Evolutionary conservation across 2,888 invertebrate genomes (phyloP).

Genomic region (Ashinkailepas kermadecensis): DNA sequence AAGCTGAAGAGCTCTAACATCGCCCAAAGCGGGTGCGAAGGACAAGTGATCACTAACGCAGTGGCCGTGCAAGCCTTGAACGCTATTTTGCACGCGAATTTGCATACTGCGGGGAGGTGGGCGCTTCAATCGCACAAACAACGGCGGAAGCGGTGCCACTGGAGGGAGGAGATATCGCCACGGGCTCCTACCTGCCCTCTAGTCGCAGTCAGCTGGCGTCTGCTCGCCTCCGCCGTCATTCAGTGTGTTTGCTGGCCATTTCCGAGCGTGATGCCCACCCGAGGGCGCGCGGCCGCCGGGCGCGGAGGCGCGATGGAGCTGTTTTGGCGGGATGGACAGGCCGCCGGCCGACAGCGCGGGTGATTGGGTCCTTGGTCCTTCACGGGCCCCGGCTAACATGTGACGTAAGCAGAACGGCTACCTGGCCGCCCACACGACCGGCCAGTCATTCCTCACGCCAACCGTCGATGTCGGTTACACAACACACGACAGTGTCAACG

Average conservation of each 20-base stretch:
- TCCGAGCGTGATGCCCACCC: background rate
- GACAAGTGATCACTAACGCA: background rate
- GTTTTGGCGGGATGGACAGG: background rate
- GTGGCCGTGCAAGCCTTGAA: background rate
- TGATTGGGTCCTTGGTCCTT: background rate
- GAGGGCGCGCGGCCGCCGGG: background rate
- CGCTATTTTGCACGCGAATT: conserved; percentile 17
- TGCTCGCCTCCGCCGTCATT: background rate
- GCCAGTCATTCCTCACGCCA: background rate
- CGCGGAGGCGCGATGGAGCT: background rate
- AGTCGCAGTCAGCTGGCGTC: background rate
- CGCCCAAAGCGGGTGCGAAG: background rate
- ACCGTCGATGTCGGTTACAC: background rate
- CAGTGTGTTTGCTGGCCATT: background rate
- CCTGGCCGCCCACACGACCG: background rate
- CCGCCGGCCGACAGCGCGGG: background rate
- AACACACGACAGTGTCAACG: background rate
- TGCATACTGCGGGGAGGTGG: background rate
- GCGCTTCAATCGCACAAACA: background rate
- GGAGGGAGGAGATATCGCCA: too few species aligned
- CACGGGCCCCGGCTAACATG: background rate
- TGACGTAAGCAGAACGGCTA: background rate
- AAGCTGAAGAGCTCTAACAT: background rate
- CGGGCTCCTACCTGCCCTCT: background rate
- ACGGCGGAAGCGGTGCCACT: too few species aligned